Evolutionary conservation across 2,113 vertebrate genomes (phyloP).

Genomic region (Protobothrops flavoviridis): DNA sequence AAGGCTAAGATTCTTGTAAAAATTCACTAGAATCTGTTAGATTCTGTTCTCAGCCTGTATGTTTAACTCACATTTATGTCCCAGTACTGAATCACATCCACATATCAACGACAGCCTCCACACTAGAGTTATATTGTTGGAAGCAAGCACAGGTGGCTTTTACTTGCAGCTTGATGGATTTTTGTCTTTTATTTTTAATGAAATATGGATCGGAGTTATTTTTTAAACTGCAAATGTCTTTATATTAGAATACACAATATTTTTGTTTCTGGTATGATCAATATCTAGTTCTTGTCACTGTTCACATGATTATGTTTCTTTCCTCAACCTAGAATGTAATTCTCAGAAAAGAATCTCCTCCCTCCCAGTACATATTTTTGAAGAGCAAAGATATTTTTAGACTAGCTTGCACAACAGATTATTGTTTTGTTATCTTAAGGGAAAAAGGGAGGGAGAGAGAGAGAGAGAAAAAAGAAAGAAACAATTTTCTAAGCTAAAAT

Average conservation of each 20-base stretch:
- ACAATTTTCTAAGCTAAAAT: constrained; percentile 58
- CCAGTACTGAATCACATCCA: neutral
- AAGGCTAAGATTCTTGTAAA: neutral
- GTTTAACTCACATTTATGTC: neutral
- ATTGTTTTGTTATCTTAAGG: constrained; percentile 65
- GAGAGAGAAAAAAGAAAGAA: constrained; percentile 16
- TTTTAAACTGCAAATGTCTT: constrained; percentile 4
- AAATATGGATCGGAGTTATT: neutral
- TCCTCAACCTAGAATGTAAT: constrained; percentile 48
- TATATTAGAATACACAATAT: neutral
- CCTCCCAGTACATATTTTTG: constrained; percentile 59
- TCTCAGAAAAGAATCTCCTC: constrained; percentile 61
- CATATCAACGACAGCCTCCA: neutral
- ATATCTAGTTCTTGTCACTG: constrained; percentile 45
- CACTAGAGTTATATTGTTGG: neutral
- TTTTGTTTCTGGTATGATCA: constrained; percentile 12
- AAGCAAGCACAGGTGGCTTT: neutral
- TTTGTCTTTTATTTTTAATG: neutral
- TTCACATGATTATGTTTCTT: constrained; percentile 52
- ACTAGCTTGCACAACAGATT: constrained; percentile 55
- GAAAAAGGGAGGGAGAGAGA: neutral
- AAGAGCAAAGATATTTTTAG: constrained; percentile 68
- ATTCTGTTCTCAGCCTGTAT: neutral
- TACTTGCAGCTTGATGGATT: neutral
- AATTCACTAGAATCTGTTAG: neutral